Evolutionary conservation across 2,888 invertebrate genomes (phyloP), one percentile per base, ranked within the genome.

Genomic region (Muscina levida): DNA sequence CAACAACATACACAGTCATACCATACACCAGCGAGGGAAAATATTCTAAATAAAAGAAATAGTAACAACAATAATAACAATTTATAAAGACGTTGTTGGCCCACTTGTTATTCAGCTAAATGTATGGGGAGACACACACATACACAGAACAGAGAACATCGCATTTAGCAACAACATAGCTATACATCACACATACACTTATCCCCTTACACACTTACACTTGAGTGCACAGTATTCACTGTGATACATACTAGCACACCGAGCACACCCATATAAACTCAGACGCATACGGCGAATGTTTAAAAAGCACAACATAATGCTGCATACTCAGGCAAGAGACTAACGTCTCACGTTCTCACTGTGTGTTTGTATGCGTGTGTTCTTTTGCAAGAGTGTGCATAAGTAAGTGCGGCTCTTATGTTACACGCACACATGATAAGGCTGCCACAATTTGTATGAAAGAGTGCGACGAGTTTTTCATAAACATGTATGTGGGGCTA

Each of bases 61-160:
- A 66, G 65, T 73, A 71, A 74, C 71, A 79, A 82, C 79, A 79
- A 82, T 79, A 79, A 74, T 77, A 82, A 79, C 82, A 82, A 82
- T 79, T 82, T 82, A 79, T 68, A 82, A 82, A 79, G 79, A 79
- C 56, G 82, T 62, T 82, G 79, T 77, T 78, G 74, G 82, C 82
- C 80, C 74, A 81, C 67, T 81, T 81, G 80, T 74, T 73, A 51
- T 51, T 51, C 19, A 24, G n/a, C n/a, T n/a, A n/a, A n/a, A n/a
- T n/a, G n/a, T n/a, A n/a, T n/a, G n/a, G n/a, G n/a, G n/a, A n/a
- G n/a, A n/a, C 31, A 15, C 48, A 39, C 53, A 46, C 24, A 48
- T 17, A 17, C 26, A 11, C 15, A 66, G 8, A 48, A 1, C n/a
- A n/a, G n/a, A n/a, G n/a, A n/a, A n/a, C n/a, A n/a, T n/a, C n/a